Conservation (phyloP, 1,140 invertebrate genomes). For the Melanaphis sacchari region DNA sequence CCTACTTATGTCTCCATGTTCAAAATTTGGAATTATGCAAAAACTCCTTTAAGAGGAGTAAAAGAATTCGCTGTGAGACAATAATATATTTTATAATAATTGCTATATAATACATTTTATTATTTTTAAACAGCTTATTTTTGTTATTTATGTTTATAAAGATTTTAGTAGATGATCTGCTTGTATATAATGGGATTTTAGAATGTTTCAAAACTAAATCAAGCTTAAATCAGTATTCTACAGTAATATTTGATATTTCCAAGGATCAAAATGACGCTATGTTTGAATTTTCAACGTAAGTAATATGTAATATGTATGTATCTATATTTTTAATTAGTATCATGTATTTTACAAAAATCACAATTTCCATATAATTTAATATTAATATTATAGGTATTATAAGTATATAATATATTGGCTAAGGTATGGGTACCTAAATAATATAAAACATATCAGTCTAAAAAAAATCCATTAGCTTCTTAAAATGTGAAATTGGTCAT, state of each 20-base stretch:
- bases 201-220: conserved; percentile 64
- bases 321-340: neutral
- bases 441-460: neutral
- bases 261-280: conserved; percentile 16
- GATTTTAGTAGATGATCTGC: conserved; percentile 78
- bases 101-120: no score
- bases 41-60: conserved; percentile 77
- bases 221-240: conserved; percentile 13
- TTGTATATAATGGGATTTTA: conserved; percentile 77
- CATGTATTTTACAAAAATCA: neutral
- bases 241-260: conserved; percentile 46
- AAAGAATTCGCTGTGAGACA: conserved; percentile 79
- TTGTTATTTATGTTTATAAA: conserved; percentile 62
- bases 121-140: neutral
- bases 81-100: neutral
- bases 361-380: neutral
- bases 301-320: no score
- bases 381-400: no score
- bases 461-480: neutral
- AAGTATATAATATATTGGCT: neutral
- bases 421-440: neutral
- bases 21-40: conserved; percentile 85
- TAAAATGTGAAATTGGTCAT: neutral
- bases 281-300: conserved; percentile 30
- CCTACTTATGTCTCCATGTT: conserved; percentile 77